Evolutionary conservation across 2,888 invertebrate genomes (phyloP).

Genomic region (Paralinhomoeus sp.): DNA sequence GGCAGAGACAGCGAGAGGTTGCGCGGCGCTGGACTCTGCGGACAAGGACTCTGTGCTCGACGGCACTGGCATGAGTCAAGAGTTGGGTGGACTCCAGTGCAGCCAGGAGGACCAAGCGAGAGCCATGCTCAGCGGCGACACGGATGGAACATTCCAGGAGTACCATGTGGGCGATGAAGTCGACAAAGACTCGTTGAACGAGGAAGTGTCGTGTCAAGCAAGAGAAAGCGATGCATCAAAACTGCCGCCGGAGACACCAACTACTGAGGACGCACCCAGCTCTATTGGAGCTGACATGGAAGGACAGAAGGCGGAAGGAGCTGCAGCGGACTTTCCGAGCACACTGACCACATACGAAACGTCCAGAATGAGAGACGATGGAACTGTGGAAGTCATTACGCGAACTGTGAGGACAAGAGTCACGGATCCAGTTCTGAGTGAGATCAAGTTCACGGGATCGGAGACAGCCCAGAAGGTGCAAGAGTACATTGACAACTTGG

Average conservation of each 20-base stretch:
- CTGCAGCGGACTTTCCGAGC: slow-evolving; percentile 11
- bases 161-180: slow-evolving; percentile 9
- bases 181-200: slow-evolving; percentile 19
- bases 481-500: slow-evolving; percentile 14
- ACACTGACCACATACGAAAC: slow-evolving; percentile 24
- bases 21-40: background rate
- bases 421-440: slow-evolving; percentile 18
- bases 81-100: slow-evolving; percentile 10
- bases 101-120: slow-evolving; percentile 15
- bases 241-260: too few species aligned
- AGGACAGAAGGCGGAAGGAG: background rate
- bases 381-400: slow-evolving; percentile 20
- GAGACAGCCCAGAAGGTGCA: slow-evolving; percentile 12
- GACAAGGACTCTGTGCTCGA: slow-evolving; percentile 6
- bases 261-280: too few species aligned
- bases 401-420: slow-evolving; percentile 20
- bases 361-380: slow-evolving; percentile 13
- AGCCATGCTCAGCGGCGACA: slow-evolving; percentile 16
- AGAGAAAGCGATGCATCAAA: too few species aligned
- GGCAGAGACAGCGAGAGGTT: background rate
- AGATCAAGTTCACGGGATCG: slow-evolving; percentile 22
- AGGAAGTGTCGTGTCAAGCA: slow-evolving; percentile 11
- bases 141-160: slow-evolving; percentile 15
- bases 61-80: slow-evolving; percentile 11
- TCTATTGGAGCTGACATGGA: too few species aligned